Conservation (phyloP, 2,888 invertebrate genomes). For the Protonemura montana region DNA sequence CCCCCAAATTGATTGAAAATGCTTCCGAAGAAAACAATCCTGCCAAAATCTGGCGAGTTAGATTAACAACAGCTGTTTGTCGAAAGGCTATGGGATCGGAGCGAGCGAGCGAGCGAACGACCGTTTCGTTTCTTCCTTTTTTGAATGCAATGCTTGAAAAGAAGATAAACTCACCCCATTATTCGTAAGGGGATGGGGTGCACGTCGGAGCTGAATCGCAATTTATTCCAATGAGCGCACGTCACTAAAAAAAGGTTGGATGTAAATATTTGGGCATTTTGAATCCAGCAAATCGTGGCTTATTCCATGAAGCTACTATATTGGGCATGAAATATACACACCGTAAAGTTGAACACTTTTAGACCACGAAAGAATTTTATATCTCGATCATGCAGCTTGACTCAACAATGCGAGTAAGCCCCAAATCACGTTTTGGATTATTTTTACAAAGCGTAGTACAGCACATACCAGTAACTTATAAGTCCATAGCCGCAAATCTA, state of each 20-base stretch:
- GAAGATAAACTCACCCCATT: conserved; percentile 23
- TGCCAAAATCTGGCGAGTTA: background rate
- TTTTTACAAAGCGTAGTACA: background rate
- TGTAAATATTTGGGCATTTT: conserved; percentile 7
- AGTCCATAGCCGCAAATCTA: background rate
- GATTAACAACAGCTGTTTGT: conserved; percentile 33
- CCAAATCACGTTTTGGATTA: background rate
- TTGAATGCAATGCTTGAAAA: conserved; percentile 18
- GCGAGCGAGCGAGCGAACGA: background rate
- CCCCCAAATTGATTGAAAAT: conserved; percentile 28
- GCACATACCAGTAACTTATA: background rate
- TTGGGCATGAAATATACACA: background rate
- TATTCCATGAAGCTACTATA: background rate
- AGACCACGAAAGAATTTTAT: background rate
- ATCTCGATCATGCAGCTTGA: background rate
- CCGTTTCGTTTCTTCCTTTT: conserved; percentile 23
- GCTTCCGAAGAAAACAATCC: background rate
- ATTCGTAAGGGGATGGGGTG: background rate
- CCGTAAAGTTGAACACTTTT: background rate
- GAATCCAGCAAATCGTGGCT: background rate
- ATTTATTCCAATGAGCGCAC: conserved; percentile 12
- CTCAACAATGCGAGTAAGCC: background rate
- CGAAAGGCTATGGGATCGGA: background rate
- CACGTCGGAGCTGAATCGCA: background rate
- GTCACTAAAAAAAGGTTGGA: background rate